Evolutionary conservation across 2,888 invertebrate genomes (phyloP).

Genomic region (Strigamia maritima): DNA sequence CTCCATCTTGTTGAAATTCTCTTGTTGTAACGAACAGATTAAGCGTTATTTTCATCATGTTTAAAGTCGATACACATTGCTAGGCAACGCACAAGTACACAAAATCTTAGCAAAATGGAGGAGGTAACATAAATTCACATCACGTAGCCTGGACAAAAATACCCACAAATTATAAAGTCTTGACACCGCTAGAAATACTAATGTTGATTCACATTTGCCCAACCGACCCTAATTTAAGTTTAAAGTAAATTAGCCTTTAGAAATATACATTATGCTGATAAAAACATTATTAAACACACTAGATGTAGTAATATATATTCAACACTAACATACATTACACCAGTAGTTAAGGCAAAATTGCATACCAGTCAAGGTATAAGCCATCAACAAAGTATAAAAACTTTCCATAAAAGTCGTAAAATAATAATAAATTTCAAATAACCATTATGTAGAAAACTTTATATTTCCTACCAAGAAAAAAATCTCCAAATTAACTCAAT

Average conservation of each 20-base stretch:
- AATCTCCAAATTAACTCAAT: no score
- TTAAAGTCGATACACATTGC: constrained; percentile 2
- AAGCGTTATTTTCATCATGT: neutral
- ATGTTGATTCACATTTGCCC: neutral
- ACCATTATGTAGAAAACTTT: no score
- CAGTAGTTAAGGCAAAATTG: neutral
- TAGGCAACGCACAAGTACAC: neutral
- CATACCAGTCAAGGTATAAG: neutral
- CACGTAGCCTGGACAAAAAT: neutral
- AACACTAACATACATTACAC: neutral
- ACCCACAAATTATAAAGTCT: neutral
- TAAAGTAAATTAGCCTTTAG: neutral
- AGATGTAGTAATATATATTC: neutral
- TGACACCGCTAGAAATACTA: neutral
- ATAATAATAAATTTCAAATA: no score
- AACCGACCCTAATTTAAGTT: neutral
- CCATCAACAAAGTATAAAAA: no score
- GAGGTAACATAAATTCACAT: neutral
- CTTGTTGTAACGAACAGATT: no score
- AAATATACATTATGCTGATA: neutral
- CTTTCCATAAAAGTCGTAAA: no score
- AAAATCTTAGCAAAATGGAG: neutral
- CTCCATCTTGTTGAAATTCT: no score
- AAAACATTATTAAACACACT: neutral
- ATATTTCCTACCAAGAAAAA: no score